These are phyloP conservation scores for Colaptes auratus DNA, from an alignment of 2,113 vertebrate genomes.

Conservation along the genomic window DNA sequence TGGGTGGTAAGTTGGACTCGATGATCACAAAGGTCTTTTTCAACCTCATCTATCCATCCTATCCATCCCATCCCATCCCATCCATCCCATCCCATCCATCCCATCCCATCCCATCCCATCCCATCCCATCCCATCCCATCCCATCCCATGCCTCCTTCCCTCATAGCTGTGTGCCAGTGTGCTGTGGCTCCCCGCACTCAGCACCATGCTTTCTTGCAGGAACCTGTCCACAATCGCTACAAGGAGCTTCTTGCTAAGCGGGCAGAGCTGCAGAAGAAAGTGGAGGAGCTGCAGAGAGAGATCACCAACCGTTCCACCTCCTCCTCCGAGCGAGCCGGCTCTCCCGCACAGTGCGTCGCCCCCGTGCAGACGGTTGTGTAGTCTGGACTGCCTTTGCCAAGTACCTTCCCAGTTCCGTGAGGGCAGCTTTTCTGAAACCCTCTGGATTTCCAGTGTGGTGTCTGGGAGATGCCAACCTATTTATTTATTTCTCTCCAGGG, in stretches of 20 bases:
- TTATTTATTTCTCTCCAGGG: conserved; percentile 74
- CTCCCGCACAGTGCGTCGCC: conserved; percentile 86
- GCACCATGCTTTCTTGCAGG: conserved; percentile 65
- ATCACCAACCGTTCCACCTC: conserved; percentile 88
- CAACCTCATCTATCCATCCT: too few relatives aligned
- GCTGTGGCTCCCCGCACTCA: background rate
- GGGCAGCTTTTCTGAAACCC: conserved; percentile 32
- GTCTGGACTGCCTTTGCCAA: background rate
- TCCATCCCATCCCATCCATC: too few relatives aligned
- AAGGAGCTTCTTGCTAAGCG: conserved; percentile 95
- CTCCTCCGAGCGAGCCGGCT: conserved; percentile 86
- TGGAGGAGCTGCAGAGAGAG: conserved; percentile 94
- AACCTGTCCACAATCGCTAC: conserved; percentile 91
- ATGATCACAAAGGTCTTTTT: too few relatives aligned
- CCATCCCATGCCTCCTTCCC: background rate
- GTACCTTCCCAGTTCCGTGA: background rate
- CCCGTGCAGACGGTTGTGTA: conserved; percentile 93
- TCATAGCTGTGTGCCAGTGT: background rate
- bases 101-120: too few relatives aligned
- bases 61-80: too few relatives aligned
- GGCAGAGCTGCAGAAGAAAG: conserved; percentile 92
- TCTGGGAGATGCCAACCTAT: conserved; percentile 60
- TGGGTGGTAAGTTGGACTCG: too few relatives aligned
- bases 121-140: too few relatives aligned
- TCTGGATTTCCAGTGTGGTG: background rate